Evolutionary conservation across 2,797 vertebrate genomes (phyloP), one percentile per base, ranked within the genome.

Genomic region (Erpetoichthys calabaricus): DNA sequence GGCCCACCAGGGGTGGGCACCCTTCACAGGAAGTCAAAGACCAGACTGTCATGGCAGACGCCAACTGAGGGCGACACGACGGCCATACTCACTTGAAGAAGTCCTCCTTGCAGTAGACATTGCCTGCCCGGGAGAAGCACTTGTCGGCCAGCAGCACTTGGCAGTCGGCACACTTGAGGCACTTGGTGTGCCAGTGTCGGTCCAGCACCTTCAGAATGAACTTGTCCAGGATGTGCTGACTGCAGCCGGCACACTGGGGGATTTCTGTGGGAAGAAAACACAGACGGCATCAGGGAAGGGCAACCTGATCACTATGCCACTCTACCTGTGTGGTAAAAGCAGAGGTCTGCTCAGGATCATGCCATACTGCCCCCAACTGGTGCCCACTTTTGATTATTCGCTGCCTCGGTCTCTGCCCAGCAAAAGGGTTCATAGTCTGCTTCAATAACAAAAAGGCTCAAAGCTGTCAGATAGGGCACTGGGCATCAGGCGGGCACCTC

Each of bases 151-250:
- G 82, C 68, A 88, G 92, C 67, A 89, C 87, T 70, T 97, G 93
- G 70, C 95, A 99, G 80, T 99, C 95, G 1, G 87, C 88, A 45
- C 95, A 98, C 85, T 98, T 97, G 71, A 99, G 89, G 82, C 95
- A 99, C 79, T 91, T 92, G 65, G 91, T 89, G 81, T 99, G 94
- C 94, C 95, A 99, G 76, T 97, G 94, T 59, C 93, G 81, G 81
- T 99, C 95, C 80, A 97, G 83, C 59, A 99, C 95, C 83, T 99
- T 99, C 76, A 98, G 87, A 81, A 99, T 96, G 84, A 99, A 97
- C 78, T 86, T 97, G 81, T 99, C 95, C 83, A 99, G 69, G 85
- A 98, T 99, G 68, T 97, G 92, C 72, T 99, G 94, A 75, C 86
- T 97, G 73, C 95, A 99, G 72, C 94, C 94, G 3, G 94, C 91